These are phyloP conservation scores for Ceratina japonica DNA, from an alignment of 1,140 invertebrate genomes.

Conservation along the genomic window DNA sequence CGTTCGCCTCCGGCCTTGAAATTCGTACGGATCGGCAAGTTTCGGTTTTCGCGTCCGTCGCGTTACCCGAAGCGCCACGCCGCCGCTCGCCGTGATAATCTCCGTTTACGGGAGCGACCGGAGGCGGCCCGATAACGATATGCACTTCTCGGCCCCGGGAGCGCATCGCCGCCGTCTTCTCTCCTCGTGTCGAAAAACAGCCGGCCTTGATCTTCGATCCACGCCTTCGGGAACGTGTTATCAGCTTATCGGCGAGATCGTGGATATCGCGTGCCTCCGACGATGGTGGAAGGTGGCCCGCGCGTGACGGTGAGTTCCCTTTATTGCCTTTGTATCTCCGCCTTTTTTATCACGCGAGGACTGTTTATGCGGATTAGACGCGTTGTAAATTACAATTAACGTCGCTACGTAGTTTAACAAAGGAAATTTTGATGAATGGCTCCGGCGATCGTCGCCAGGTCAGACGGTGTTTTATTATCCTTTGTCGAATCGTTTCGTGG, in stretches of 20 bases:
- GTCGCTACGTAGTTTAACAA: no score
- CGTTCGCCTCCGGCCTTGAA: constrained; percentile 34
- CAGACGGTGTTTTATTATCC: no score
- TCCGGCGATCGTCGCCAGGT: no score
- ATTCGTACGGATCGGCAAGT: constrained; percentile 47
- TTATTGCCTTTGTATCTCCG: not conserved
- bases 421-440: no score
- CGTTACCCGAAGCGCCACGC: not conserved
- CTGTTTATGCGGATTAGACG: no score
- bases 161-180: no score
- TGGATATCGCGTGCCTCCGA: constrained; percentile 1
- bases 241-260: constrained; percentile 24
- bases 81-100: constrained; percentile 18
- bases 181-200: no score
- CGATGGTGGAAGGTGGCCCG: not conserved
- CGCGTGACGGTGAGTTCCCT: not conserved
- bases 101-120: not conserved
- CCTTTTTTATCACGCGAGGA: no score
- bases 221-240: not conserved
- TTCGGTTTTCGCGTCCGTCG: constrained; percentile 7
- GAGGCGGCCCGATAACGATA: not conserved
- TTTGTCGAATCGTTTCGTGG: no score
- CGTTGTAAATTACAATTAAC: no score
- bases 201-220: no score
- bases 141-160: not conserved